Conservation (phyloP, 2,888 invertebrate species). For the Limnephilus rhombicus region DNA sequence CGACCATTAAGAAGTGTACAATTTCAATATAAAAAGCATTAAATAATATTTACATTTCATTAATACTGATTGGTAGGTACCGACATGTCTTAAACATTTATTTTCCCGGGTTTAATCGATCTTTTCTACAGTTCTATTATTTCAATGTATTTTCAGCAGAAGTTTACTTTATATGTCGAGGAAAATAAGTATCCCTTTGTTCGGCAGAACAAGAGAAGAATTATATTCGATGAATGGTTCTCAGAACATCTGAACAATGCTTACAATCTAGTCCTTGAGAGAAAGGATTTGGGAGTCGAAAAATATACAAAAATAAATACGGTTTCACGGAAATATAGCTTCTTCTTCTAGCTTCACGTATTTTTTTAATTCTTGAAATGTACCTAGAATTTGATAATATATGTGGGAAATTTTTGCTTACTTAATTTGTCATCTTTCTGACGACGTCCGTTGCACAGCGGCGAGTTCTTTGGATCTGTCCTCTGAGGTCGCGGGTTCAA, state of each 20-base stretch:
- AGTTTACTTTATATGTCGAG: not conserved
- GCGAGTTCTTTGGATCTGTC: not conserved
- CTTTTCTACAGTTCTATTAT: not conserved
- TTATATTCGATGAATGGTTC: not conserved
- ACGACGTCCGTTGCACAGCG: not conserved
- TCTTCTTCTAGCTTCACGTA: not conserved
- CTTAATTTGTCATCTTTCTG: not conserved
- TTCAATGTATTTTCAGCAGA: not conserved
- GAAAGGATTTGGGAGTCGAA: not conserved
- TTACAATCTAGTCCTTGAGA: not conserved
- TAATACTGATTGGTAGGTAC: not conserved
- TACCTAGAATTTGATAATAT: not conserved
- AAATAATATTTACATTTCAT: not conserved
- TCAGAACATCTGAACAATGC: not conserved
- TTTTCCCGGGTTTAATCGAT: not conserved
- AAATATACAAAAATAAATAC: not conserved
- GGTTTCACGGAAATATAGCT: not conserved
- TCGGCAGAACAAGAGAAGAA: not conserved
- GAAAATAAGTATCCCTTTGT: not conserved
- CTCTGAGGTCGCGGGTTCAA: not conserved
- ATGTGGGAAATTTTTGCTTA: not conserved
- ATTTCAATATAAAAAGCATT: not conserved
- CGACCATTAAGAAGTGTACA: not conserved
- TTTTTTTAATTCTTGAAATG: not conserved
- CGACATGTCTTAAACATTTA: not conserved